phyloP scores from a whole-genome alignment of 2,113 vertebrate genomes.

The Sylvietta virens region DNA sequence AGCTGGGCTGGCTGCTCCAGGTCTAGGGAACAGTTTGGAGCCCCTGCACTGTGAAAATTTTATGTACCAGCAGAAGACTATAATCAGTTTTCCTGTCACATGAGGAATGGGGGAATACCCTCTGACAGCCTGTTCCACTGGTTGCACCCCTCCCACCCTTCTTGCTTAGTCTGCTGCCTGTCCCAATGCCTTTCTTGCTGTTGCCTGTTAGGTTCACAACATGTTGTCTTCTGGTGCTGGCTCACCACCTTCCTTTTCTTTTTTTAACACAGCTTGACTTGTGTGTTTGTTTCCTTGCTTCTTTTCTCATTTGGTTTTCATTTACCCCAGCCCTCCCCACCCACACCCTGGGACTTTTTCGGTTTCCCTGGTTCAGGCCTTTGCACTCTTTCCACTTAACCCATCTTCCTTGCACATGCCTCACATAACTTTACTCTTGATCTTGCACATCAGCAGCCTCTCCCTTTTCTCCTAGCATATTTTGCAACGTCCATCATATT shows the following conservation, averaged over 20 bases:
- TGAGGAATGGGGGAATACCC: not conserved
- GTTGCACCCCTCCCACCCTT: not conserved
- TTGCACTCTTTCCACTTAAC: not conserved
- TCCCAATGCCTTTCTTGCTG: not conserved
- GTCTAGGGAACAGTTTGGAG: not conserved
- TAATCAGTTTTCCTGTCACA: accelerated
- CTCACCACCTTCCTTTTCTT: not conserved
- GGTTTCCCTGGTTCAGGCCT: not conserved
- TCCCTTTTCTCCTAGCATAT: not conserved
- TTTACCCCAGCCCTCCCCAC: not conserved
- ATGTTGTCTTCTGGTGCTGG: not conserved
- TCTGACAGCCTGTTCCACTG: not conserved
- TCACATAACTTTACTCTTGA: not conserved
- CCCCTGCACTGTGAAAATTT: not conserved
- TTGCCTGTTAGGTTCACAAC: not conserved
- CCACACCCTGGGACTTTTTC: not conserved
- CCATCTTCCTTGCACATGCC: not conserved
- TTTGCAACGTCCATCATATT: not conserved
- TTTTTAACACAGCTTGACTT: not conserved
- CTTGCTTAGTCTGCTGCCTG: not conserved
- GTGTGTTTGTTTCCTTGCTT: not conserved
- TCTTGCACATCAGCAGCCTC: not conserved
- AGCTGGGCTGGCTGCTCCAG: not conserved
- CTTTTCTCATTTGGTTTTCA: not conserved
- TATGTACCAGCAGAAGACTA: not conserved